Evolutionary conservation across 2,113 vertebrate genomes (phyloP), one percentile per base, ranked within the genome.

Genomic region (Oophaga pumilio): DNA sequence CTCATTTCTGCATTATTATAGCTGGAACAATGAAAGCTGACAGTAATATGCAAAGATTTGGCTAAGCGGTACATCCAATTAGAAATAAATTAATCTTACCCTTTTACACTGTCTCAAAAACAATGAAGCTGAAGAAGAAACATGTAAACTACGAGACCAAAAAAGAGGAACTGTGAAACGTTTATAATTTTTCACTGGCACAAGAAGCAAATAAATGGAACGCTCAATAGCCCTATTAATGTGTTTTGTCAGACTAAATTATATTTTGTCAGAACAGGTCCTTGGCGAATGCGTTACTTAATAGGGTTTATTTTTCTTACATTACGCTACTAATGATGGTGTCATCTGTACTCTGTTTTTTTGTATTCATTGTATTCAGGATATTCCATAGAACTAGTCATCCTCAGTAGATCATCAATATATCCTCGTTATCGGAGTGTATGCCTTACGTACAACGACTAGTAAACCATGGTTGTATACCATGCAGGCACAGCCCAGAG

Each of bases 1-100:
- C 12, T 68, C 80, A 24, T 15, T 82, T 82, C 80, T 82, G 1
- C 80, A 52, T 43, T 68, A 68, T 82, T 64, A 64, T 49, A 68
- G 24, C 43, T 82, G 59, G 57, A 62, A 80, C 28, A 1, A 77
- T 84, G 85, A 60, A 15, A 43, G 86, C 11, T 90, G 90, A 88
- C 82, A 12, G 69, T 89, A 79, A 82, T 64, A 4, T 0, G 0
- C 20, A 71, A 89, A 52, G 28, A 0, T 12, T 10, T 10, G 69
- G 88, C 56, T 88, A 82, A 76, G 87, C 84, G 60, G 71, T 57
- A 78, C 89, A 90, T 80, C 84, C 76, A 89, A 89, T 91, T 90
- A 71, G 4, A 10, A 89, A 62, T 71, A 79, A 89, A 89, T 92
- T 1, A 85, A 83, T 68, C 87, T 90, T 76, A 43, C 62, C 64